Conservation (phyloP, 2,888 invertebrate species). For the Ceraclea dissimilis region DNA sequence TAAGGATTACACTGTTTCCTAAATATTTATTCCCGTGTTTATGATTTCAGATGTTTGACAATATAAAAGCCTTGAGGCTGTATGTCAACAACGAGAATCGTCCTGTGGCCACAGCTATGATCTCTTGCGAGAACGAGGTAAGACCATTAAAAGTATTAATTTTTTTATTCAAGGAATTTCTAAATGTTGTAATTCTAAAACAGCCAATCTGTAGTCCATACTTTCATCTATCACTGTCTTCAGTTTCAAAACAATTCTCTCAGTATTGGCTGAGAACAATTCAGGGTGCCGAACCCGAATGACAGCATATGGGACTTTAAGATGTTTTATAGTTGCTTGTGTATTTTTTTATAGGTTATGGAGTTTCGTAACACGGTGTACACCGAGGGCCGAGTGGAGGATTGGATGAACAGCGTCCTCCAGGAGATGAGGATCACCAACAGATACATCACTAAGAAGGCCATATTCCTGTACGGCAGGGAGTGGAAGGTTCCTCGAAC, state of each 20-base stretch:
- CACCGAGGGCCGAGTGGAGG: slow-evolving; percentile 78
- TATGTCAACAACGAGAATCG: slow-evolving; percentile 58
- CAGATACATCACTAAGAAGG: slow-evolving; percentile 77
- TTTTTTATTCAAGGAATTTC: too few relatives aligned
- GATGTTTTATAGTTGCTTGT: not conserved
- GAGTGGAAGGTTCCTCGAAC: slow-evolving; percentile 61
- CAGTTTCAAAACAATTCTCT: too few relatives aligned
- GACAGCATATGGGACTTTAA: too few relatives aligned
- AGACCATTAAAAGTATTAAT: not conserved
- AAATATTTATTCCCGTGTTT: slow-evolving; percentile 3
- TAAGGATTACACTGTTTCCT: too few relatives aligned
- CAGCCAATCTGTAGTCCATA: too few relatives aligned
- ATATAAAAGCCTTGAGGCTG: slow-evolving; percentile 69
- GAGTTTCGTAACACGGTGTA: slow-evolving; percentile 64
- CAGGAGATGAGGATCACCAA: slow-evolving; percentile 80
- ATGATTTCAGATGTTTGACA: slow-evolving; percentile 76
- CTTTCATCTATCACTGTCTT: too few relatives aligned
- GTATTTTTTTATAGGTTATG: slow-evolving; percentile 48
- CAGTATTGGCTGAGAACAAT: too few relatives aligned
- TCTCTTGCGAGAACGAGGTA: slow-evolving; percentile 80
- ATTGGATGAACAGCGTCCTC: slow-evolving; percentile 85
- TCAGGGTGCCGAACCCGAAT: too few relatives aligned
- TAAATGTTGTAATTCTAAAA: too few relatives aligned
- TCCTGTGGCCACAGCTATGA: slow-evolving; percentile 70
- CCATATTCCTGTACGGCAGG: slow-evolving; percentile 79